phyloP scores from a whole-genome alignment of 2,888 invertebrate genomes.

The Drosophila lacicola region DNA sequence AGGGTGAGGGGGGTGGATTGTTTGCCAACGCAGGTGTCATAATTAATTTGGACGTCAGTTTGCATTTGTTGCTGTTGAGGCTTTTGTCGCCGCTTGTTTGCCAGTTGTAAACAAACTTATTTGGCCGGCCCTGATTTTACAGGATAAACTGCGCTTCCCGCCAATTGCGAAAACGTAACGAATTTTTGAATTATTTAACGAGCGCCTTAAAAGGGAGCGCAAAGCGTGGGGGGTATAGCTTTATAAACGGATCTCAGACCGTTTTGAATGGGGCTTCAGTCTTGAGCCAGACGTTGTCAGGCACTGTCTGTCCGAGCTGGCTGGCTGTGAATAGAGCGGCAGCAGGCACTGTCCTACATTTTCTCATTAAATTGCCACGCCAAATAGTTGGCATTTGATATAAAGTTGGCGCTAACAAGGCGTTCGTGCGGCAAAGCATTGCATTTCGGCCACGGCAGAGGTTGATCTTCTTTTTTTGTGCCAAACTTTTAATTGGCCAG shows the following conservation, averaged over 20 bases:
- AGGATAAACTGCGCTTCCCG: slow-evolving; percentile 20
- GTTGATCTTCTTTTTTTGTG: slow-evolving; percentile 48
- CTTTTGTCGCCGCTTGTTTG: slow-evolving; percentile 52
- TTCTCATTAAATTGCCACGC: slow-evolving; percentile 79
- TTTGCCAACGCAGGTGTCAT: slow-evolving; percentile 58
- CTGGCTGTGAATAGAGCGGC: slow-evolving; percentile 39
- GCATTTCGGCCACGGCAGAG: slow-evolving; percentile 55
- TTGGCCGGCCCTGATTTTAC: slow-evolving; percentile 44
- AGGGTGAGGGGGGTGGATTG: slow-evolving; percentile 16
- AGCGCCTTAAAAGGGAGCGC: slow-evolving; percentile 14
- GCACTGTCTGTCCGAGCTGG: slow-evolving; percentile 11
- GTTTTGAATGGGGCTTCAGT: slow-evolving; percentile 68
- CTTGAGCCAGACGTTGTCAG: slow-evolving; percentile 40
- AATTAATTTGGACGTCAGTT: slow-evolving; percentile 70
- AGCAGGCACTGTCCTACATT: slow-evolving; percentile 67
- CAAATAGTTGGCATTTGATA: slow-evolving; percentile 71
- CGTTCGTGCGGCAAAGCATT: slow-evolving; percentile 63
- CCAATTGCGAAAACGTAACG: slow-evolving; percentile 20
- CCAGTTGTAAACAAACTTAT: slow-evolving; percentile 54
- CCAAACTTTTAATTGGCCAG: slow-evolving; percentile 78
- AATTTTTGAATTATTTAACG: slow-evolving; percentile 41
- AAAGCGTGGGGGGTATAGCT: background rate
- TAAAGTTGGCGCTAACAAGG: slow-evolving; percentile 76
- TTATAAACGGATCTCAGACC: slow-evolving; percentile 66
- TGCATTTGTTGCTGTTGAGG: slow-evolving; percentile 44